These are phyloP conservation scores for Hippopotamyrus pictus DNA, from an alignment of 2,797 vertebrate species.

Conservation along the genomic window DNA sequence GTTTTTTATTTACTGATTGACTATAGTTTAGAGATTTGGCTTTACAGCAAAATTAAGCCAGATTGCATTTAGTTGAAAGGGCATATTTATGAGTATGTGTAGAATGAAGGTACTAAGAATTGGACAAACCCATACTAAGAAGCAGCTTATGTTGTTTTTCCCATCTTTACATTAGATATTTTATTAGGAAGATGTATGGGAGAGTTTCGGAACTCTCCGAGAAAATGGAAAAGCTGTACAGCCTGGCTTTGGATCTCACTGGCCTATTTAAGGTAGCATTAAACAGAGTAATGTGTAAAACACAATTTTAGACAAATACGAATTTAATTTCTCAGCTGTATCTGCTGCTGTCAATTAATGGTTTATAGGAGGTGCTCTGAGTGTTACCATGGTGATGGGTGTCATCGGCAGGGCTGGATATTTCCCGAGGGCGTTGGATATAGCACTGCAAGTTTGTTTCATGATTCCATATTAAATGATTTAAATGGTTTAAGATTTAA, in stretches of 20 bases:
- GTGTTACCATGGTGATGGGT: constrained; percentile 44
- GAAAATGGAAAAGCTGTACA: neutral
- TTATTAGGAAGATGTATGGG: neutral
- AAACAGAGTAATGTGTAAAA: neutral
- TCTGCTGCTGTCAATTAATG: constrained; percentile 47
- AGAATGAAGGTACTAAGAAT: neutral
- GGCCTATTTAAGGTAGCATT: neutral
- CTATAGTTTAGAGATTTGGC: neutral
- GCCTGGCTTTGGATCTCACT: neutral
- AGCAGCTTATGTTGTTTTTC: neutral
- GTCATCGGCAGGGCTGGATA: constrained; percentile 38
- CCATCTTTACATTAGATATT: neutral
- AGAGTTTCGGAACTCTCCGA: neutral
- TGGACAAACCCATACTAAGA: neutral
- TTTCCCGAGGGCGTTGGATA: constrained; percentile 41
- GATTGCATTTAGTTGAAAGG: neutral
- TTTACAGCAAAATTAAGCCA: neutral
- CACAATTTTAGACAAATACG: constrained; percentile 20
- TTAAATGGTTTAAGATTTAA: constrained; percentile 35
- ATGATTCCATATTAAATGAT: constrained; percentile 14
- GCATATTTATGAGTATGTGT: neutral
- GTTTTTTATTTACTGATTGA: neutral
- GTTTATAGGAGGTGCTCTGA: constrained; percentile 40
- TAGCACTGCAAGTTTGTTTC: constrained; percentile 28
- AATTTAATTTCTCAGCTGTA: constrained; percentile 40